phyloP scores from a whole-genome alignment of 2,797 vertebrate species.

The Yasuhikotakia modesta region DNA sequence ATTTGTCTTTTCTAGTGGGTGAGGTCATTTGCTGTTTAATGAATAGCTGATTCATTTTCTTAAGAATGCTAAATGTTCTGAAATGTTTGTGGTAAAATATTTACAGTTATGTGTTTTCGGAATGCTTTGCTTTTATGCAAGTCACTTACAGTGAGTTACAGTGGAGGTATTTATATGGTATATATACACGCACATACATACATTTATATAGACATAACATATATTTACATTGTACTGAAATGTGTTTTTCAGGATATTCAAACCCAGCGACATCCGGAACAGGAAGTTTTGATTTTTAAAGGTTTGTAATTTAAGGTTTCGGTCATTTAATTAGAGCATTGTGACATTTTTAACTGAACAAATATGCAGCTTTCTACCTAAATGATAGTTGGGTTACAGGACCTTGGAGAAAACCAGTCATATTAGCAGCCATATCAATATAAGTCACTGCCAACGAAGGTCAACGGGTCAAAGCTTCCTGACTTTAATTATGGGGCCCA shows the following conservation, averaged over 20 bases:
- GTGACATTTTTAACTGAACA: background rate
- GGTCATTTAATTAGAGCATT: background rate
- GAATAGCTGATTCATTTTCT: background rate
- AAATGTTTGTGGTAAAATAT: conserved; percentile 12
- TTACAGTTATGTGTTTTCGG: background rate
- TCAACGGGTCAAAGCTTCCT: conserved; percentile 61
- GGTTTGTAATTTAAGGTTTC: background rate
- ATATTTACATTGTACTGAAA: too few species aligned
- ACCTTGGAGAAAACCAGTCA: conserved; percentile 52
- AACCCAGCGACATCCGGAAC: background rate
- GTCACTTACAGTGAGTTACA: background rate
- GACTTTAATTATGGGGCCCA: conserved; percentile 43
- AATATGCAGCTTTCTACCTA: background rate
- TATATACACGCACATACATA: too few species aligned
- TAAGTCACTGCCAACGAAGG: conserved; percentile 61
- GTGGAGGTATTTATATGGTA: background rate
- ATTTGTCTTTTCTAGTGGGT: background rate
- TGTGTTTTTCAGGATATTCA: background rate
- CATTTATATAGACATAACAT: too few species aligned
- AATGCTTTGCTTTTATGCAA: background rate
- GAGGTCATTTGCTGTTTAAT: background rate
- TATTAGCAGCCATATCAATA: conserved; percentile 46
- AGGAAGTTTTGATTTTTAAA: background rate
- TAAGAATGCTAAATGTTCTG: background rate
- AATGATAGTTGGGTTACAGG: conserved; percentile 18